Base-by-base conservation (phyloP, 1,140 invertebrate species). In the Cecropterus lyciades region DNA sequence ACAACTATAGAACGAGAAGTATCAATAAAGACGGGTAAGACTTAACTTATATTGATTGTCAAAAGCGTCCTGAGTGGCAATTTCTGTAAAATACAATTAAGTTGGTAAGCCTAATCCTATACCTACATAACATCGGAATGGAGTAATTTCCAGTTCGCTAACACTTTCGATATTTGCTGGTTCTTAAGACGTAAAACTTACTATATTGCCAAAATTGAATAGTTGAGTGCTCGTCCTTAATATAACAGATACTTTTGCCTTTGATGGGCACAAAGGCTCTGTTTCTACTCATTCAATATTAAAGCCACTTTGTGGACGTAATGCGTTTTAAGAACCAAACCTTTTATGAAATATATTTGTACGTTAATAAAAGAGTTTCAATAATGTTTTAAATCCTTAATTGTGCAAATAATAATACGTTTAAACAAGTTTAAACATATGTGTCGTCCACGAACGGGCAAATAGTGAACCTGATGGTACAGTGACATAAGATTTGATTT, bases 111-210 rank as follows among this genome's bases (percentile, higher is more conserved):
- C 15, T 53, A 53, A 8, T 33, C 9, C 27, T 30, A 1, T n/a
- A n/a, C n/a, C n/a, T 37, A 60, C 20, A 20, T 60, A 49, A 48
- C 27, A 13, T 5, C 14, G 57, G 30, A 17, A 49, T 16, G 46
- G 15, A 4, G 16, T 30, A 16, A 49, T 49, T 62, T 49, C 30
- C 57, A 37, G 57, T 40, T 49, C 45, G 9, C 46, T 62, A 60
- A 8, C 11, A 62, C 27, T 49, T 62, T 62, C 46, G 46, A 62
- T 62, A 49, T 62, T 62, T 49, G 16, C 46, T 20, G 27, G 30
- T 40, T 49, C 30, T 49, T 62, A 62, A 17, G 45, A 62, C 49
- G 46, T 62, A 49, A 62, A 62, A 62, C 57, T 60, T 62, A 40
- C 30, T 30, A 40, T 62, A 62, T 49, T 49, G 57, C 57, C 45